These are phyloP conservation scores for Lates calcarifer DNA, from an alignment of 2,113 vertebrate genomes.

Conservation along the genomic window DNA sequence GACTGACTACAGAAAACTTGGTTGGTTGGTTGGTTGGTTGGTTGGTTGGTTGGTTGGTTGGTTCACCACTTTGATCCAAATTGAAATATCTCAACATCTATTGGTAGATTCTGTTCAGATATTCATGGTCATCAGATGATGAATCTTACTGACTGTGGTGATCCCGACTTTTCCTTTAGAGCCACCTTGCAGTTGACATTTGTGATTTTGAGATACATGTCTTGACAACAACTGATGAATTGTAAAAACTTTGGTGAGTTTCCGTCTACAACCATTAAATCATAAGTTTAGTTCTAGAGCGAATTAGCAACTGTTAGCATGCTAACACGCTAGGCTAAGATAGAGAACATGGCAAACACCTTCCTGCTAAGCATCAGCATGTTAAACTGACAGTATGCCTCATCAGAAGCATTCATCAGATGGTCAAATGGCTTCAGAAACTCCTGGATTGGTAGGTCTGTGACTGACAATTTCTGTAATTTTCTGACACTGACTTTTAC, in stretches of 20 bases:
- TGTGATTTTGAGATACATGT: neutral
- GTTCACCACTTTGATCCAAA: neutral
- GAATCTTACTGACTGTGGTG: neutral
- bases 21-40: too few species aligned
- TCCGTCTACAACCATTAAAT: neutral
- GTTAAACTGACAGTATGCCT: too few species aligned
- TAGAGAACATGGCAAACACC: too few species aligned
- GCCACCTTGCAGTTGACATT: neutral
- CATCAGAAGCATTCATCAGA: too few species aligned
- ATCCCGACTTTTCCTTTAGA: neutral
- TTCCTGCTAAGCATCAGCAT: too few species aligned
- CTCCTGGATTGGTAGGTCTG: too few species aligned
- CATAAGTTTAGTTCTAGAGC: neutral
- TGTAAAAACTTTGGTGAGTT: neutral
- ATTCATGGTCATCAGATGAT: neutral
- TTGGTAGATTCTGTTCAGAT: neutral
- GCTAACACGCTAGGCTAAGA: neutral
- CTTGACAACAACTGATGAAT: neutral
- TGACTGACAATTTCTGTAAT: too few species aligned
- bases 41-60: too few species aligned
- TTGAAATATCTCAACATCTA: neutral
- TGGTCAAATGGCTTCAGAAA: too few species aligned
- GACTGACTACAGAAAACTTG: neutral
- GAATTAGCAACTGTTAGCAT: neutral
- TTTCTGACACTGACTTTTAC: too few species aligned